Evolutionary conservation across 2,113 vertebrate species (phyloP), one percentile per base, ranked within the genome.

Genomic region (Connochaetes taurinus): DNA sequence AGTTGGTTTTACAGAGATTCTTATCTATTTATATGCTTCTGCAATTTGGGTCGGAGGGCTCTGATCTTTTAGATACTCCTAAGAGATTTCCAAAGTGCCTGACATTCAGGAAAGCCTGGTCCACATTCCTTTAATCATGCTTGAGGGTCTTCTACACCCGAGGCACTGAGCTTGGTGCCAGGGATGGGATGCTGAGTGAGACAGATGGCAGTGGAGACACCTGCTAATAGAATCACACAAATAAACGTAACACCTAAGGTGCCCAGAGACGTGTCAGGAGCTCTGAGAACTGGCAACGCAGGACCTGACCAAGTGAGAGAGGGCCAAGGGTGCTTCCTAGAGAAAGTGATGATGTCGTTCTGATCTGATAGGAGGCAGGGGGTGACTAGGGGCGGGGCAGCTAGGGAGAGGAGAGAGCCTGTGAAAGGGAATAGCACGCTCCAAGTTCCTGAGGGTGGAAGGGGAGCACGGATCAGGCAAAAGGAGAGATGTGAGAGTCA

Each of bases 331-430:
- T 12, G 8, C 36, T 40, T 33, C 31, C 23, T 45, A 67, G 58
- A 89, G 53, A 89, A 45, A 57, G 33, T 10, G 19, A 62, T 13
- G 11, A 19, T 29, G 29, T 31, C 11, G 19, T 6, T 81, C 29
- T 64, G 53, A 89, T 33, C 13, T n/a, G 16, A 95, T 43, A 45
- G 36, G 50, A 40, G 47, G 36, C 23, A 50, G 31, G 40, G 33
- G 21, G 25, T 58, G 45, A 12, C 2, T 13, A 8, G 5, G 7
- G 10, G 4, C 3, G 17, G n/a, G 3, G 25, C 21, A 60, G 14
- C 23, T 40, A 17, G 52, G 3, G 14, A 50, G 81, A 80, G 78
- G 64, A 53, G 33, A 88, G 16, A 53, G 57, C n/a, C 45, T 87
- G 21, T 47, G 53, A 17, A 89, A 92, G 50, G n/a, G 47, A 87